These are phyloP conservation scores for Nomia melanderi DNA, from an alignment of 1,140 invertebrate genomes.

Conservation along the genomic window DNA sequence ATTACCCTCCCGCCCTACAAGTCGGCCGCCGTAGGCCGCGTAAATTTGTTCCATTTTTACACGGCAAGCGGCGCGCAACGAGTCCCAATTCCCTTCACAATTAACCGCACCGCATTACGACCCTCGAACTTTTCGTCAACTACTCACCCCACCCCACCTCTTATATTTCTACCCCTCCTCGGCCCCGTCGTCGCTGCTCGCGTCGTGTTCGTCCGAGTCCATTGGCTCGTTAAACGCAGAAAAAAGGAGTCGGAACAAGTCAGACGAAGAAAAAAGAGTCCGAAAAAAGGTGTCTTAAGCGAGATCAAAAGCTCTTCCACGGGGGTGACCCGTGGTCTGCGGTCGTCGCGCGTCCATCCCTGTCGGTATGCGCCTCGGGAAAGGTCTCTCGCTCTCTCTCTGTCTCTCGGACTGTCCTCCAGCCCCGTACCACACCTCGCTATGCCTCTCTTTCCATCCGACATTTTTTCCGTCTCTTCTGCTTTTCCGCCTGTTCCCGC, in stretches of 20 bases:
- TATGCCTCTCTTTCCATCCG: not conserved
- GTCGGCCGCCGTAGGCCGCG: not conserved
- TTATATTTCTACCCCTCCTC: not conserved
- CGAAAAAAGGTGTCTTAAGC: conserved; percentile 63
- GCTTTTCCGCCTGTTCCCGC: conserved; percentile 10
- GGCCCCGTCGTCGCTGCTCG: conserved; percentile 1
- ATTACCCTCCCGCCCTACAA: conserved; percentile 23
- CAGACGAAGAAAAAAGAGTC: conserved; percentile 53
- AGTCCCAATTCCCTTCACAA: conserved; percentile 55
- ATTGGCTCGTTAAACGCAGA: conserved; percentile 53
- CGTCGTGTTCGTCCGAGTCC: conserved; percentile 41
- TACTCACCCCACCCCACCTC: not conserved
- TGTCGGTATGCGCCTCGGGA: conserved; percentile 45
- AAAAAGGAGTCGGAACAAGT: conserved; percentile 11
- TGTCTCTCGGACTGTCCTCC: not conserved
- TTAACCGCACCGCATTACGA: conserved; percentile 46
- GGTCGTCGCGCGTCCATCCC: conserved; percentile 58
- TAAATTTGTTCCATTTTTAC: conserved; percentile 43
- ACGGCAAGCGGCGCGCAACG: conserved; percentile 36
- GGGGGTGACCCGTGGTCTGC: conserved; percentile 59
- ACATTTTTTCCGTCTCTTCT: conserved; percentile 3
- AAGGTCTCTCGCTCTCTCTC: conserved; percentile 20
- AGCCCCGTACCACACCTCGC: not conserved
- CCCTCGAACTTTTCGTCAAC: conserved; percentile 53
- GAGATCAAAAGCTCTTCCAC: conserved; percentile 67